These are phyloP conservation scores for Trichonephila clavipes DNA, from an alignment of 1,140 invertebrate genomes.

Conservation along the genomic window DNA sequence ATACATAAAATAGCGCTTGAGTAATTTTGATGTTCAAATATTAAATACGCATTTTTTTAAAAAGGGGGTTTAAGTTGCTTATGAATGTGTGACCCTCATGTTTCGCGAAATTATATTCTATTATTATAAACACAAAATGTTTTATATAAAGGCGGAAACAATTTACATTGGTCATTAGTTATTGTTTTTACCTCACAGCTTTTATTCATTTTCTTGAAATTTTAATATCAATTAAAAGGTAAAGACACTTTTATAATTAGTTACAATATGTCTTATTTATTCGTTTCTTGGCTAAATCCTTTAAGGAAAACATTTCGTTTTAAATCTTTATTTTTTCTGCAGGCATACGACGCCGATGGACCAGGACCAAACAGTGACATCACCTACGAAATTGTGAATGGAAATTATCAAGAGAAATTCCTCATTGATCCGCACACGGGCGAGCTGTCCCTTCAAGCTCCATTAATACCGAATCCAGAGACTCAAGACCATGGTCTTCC, in stretches of 20 bases:
- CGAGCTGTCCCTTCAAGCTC: conserved; percentile 78
- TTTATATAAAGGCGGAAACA: too few species aligned
- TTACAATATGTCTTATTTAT: not conserved
- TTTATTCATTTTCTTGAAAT: too few species aligned
- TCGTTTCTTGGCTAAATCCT: not conserved
- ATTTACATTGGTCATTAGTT: too few species aligned
- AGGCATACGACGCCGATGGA: conserved; percentile 90
- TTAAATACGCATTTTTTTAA: too few species aligned
- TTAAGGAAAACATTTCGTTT: not conserved
- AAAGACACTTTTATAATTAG: not conserved
- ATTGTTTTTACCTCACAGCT: too few species aligned
- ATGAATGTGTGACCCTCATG: too few species aligned
- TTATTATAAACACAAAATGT: too few species aligned
- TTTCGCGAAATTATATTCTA: too few species aligned
- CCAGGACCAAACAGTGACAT: conserved; percentile 92
- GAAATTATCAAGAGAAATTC: conserved; percentile 90
- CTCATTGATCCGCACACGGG: conserved; percentile 79
- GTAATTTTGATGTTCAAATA: too few species aligned
- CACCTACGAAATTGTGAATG: conserved; percentile 90
- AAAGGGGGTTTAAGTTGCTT: too few species aligned
- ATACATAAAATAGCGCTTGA: too few species aligned
- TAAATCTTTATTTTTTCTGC: not conserved
- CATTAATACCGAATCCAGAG: conserved; percentile 32
- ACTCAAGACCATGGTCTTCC: conserved; percentile 70
- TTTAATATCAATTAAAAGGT: too few species aligned